Evolutionary conservation across 2,797 vertebrate genomes (phyloP).

Genomic region (Leptoclinus maculatus): DNA sequence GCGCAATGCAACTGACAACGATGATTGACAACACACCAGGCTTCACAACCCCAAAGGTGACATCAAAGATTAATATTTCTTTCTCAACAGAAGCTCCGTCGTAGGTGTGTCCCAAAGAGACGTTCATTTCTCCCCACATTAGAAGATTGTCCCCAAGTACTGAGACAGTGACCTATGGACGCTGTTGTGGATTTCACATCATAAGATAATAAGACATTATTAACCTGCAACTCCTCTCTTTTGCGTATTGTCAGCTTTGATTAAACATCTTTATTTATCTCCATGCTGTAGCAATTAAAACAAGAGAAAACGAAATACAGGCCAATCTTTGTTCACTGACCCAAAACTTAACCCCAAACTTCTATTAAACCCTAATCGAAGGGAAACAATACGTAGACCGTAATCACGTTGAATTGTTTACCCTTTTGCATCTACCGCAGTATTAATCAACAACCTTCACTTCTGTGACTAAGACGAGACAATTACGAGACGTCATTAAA

Average conservation of each 20-base stretch:
- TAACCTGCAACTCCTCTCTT: conserved; percentile 4
- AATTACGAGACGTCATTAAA: background rate
- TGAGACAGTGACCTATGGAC: background rate
- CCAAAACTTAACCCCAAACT: conserved; percentile 29
- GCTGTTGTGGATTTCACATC: conserved; percentile 6
- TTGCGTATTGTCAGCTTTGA: conserved; percentile 28
- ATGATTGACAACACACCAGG: conserved; percentile 34
- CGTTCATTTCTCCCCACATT: conserved; percentile 10
- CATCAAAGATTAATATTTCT: conserved; percentile 11
- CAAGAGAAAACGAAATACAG: conserved; percentile 13
- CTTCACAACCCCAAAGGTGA: conserved; percentile 33
- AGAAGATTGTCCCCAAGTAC: conserved; percentile 3
- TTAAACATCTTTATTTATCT: conserved; percentile 23
- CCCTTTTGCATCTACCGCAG: background rate
- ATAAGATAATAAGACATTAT: conserved; percentile 10
- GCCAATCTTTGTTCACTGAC: conserved; percentile 34
- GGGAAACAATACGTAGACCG: background rate
- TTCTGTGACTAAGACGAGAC: background rate
- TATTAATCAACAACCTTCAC: background rate
- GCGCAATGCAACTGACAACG: conserved; percentile 14
- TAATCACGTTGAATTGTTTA: conserved; percentile 17
- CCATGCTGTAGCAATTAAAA: conserved; percentile 21
- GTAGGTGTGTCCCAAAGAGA: conserved; percentile 16
- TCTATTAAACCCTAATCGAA: conserved; percentile 15
- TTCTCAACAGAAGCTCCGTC: conserved; percentile 27